These are phyloP conservation scores for Phalacrocorax pelagicus DNA, from an alignment of 2,113 vertebrate species.

Conservation along the genomic window DNA sequence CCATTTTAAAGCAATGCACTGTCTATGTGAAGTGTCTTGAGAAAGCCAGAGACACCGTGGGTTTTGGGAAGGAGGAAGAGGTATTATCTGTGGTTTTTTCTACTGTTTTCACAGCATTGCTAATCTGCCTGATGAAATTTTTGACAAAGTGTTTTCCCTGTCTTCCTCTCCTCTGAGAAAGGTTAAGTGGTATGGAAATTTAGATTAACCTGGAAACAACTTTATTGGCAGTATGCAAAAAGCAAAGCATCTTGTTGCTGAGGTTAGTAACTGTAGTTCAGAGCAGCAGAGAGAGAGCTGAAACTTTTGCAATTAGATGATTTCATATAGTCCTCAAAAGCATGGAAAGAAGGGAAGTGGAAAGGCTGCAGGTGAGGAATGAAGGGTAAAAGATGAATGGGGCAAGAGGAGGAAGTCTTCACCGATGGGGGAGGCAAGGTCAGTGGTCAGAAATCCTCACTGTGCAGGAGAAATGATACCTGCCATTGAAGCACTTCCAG, in stretches of 20 bases:
- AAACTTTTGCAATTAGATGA: background rate
- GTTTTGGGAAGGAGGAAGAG: background rate
- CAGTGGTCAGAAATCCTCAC: background rate
- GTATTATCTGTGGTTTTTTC: background rate
- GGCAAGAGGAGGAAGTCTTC: background rate
- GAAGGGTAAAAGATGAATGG: background rate
- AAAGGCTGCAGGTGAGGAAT: background rate
- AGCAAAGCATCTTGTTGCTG: background rate
- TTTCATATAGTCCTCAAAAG: background rate
- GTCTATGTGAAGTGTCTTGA: background rate
- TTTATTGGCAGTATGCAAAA: background rate
- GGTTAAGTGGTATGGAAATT: background rate
- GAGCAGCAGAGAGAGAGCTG: background rate
- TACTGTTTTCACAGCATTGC: background rate
- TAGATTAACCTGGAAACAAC: background rate
- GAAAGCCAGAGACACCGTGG: background rate
- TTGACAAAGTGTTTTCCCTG: background rate
- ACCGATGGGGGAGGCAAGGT: background rate
- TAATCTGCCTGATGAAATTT: background rate
- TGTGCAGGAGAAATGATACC: background rate
- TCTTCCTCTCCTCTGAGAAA: background rate
- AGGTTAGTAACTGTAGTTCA: background rate
- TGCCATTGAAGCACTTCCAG: background rate
- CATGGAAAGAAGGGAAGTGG: background rate
- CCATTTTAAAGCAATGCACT: background rate